Base-by-base conservation (phyloP, 2,888 invertebrate species). In the Entomobrya proxima region DNA sequence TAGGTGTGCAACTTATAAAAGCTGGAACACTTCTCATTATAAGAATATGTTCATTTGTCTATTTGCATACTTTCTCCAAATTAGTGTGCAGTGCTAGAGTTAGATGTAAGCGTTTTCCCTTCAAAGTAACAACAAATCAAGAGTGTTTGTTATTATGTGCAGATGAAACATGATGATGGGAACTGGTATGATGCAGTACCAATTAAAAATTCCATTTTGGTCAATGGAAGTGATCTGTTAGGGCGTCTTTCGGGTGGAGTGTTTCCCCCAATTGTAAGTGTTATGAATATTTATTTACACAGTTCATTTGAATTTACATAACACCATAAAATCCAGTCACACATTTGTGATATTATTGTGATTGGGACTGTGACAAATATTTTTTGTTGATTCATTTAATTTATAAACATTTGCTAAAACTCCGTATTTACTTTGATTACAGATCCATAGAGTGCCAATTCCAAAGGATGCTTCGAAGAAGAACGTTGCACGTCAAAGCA, bases 181-280 rank as follows among this genome's bases (percentile, higher is more conserved):
- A 81, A 81, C 18, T 88, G 88, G 88, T 81, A 85, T 69, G 87
- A 78, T 75, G 88, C 87, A 52, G 64, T 72, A 13, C 88, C 88
- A 50, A 88, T 88, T 74, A 88, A 87, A 79, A 87, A 95, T 55
- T 95, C 96, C 37, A 94, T 96, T 89, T 93, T 96, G 72, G 93
- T 96, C 50, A 96, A 95, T 91, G 93, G 95, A 32, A 96, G 96
- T 24, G 95, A 96, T 91, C 93, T 96, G 75, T 92, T 96, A 80
- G 95, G 95, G 24, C 93, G 94, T 72, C 96, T 95, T 95, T 96
- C 96, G 9, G 93, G 94, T 72, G 94, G 94, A 89, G 92, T 94
- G 76, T 93, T 96, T 84, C 94, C 94, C 18, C 95, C 96, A 79
- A 93, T 96, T 91, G 95, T 95, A 91, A 93, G 93, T 92, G 18